phyloP scores from a whole-genome alignment of 2,113 vertebrate genomes.

The Pycnonotus jocosus region DNA sequence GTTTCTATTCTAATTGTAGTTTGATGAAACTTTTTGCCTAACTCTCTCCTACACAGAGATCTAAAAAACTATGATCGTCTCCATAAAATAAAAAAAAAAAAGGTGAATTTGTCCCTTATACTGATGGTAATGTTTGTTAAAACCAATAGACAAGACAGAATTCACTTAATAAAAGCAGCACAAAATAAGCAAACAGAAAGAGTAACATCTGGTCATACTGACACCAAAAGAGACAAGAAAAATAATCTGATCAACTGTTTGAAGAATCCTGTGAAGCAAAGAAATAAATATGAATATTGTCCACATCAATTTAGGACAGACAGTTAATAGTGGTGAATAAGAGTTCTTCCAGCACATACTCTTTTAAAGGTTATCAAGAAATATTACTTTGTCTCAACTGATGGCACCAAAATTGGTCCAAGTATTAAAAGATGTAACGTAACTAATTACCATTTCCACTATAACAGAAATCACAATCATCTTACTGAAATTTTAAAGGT shows the following conservation, averaged over 20 bases:
- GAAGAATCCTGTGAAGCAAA: neutral
- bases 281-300: neutral
- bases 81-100: neutral
- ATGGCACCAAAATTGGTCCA: neutral
- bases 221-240: neutral
- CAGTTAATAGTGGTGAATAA: neutral
- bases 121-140: neutral
- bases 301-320: neutral
- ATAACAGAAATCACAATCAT: neutral
- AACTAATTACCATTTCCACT: neutral
- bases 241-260: neutral
- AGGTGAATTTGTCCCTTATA: neutral
- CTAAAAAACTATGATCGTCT: neutral
- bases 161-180: neutral
- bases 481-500: neutral
- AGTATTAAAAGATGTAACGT: neutral
- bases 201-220: neutral
- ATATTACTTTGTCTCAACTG: neutral
- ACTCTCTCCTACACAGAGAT: neutral
- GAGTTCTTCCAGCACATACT: neutral
- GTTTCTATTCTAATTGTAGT: neutral
- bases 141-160: neutral
- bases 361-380: neutral
- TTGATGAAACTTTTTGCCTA: neutral
- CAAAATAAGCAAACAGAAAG: neutral